Evolutionary conservation across 2,888 invertebrate genomes (phyloP).

Genomic region (Hypomecis punctinalis): DNA sequence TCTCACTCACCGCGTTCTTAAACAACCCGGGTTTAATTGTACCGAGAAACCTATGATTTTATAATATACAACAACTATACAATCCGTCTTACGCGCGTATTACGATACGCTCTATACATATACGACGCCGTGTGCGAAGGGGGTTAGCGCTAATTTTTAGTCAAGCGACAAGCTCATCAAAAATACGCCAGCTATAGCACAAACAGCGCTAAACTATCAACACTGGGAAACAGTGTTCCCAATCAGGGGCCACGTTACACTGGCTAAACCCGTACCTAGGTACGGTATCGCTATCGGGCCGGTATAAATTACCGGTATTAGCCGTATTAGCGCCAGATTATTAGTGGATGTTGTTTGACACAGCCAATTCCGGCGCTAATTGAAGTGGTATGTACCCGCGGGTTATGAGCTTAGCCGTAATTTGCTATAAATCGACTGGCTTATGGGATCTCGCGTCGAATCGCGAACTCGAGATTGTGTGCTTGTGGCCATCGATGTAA

Average conservation of each 20-base stretch:
- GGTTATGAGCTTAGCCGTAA: slow-evolving; percentile 26
- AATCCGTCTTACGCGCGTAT: too few relatives aligned
- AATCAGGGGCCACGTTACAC: slow-evolving; percentile 12
- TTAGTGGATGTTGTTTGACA: slow-evolving; percentile 48
- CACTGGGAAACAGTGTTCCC: background rate
- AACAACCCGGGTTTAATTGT: too few relatives aligned
- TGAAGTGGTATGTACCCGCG: slow-evolving; percentile 23
- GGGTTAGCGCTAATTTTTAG: too few relatives aligned
- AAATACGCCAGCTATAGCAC: too few relatives aligned
- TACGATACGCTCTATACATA: too few relatives aligned
- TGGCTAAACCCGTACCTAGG: slow-evolving; percentile 17
- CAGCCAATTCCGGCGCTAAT: slow-evolving; percentile 33
- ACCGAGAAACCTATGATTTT: too few relatives aligned
- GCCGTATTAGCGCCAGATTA: slow-evolving; percentile 44
- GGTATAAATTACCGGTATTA: slow-evolving; percentile 52
- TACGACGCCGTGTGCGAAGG: too few relatives aligned
- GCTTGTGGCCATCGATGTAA: background rate
- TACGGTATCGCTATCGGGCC: slow-evolving; percentile 44
- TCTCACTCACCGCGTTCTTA: too few relatives aligned
- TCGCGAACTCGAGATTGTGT: slow-evolving; percentile 13
- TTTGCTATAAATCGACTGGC: slow-evolving; percentile 28
- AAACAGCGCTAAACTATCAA: too few relatives aligned
- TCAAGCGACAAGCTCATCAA: too few relatives aligned
- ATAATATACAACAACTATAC: too few relatives aligned
- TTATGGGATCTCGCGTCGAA: slow-evolving; percentile 22